Conservation (phyloP, 2,113 vertebrate species). For the Menidia beryllina region DNA sequence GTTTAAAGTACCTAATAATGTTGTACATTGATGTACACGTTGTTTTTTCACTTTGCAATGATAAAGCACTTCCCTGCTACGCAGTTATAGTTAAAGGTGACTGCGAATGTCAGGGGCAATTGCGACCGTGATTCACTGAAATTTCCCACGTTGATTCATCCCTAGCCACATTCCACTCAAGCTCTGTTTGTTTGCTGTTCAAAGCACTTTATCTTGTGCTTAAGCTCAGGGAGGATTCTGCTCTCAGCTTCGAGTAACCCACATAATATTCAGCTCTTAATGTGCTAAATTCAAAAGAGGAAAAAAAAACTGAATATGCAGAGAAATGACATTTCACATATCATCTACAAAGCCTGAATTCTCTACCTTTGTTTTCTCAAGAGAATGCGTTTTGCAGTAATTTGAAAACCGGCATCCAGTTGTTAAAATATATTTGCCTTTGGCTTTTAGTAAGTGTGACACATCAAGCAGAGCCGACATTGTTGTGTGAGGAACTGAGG, state of each 20-base stretch:
- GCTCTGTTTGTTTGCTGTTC: constrained; percentile 60
- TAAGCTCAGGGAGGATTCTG: constrained; percentile 47
- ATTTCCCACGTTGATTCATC: constrained; percentile 41
- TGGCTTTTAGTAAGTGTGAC: constrained; percentile 55
- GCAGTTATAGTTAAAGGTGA: constrained; percentile 30
- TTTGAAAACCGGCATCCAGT: constrained; percentile 51
- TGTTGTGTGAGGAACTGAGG: constrained; percentile 53
- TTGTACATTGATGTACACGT: not conserved
- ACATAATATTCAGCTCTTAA: constrained; percentile 29
- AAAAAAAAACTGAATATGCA: constrained; percentile 8
- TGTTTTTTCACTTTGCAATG: constrained; percentile 4
- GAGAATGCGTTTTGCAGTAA: constrained; percentile 45
- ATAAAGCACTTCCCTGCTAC: constrained; percentile 5
- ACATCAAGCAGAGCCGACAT: constrained; percentile 45
- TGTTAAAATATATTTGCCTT: constrained; percentile 47
- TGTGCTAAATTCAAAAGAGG: constrained; percentile 45
- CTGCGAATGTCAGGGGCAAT: constrained; percentile 38
- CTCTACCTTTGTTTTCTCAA: constrained; percentile 43
- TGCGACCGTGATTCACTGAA: constrained; percentile 12
- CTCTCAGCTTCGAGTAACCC: constrained; percentile 40
- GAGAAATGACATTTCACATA: constrained; percentile 24
- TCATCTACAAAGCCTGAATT: constrained; percentile 19
- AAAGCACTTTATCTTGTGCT: constrained; percentile 53
- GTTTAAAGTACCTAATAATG: not conserved
- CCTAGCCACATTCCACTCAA: constrained; percentile 28